Conservation (phyloP, 2,888 invertebrate species). For the Ophion slaviceki region DNA sequence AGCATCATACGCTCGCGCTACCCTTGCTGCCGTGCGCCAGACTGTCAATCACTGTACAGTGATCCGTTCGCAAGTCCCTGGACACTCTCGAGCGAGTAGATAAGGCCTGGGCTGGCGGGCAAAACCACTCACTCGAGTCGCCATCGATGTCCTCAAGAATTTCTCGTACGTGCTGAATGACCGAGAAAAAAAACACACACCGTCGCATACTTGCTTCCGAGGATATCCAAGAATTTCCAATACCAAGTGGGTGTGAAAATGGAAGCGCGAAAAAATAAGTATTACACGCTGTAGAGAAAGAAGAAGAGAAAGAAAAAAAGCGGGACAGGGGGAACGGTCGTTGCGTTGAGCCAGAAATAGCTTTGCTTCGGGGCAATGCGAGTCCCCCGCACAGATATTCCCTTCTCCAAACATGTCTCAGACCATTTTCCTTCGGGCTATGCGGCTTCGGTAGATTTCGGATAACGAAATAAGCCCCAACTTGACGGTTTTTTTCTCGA, state of each 20-base stretch:
- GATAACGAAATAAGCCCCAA: slow-evolving; percentile 15
- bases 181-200: slow-evolving; percentile 11
- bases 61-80: neutral
- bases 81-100: slow-evolving; percentile 14
- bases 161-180: slow-evolving; percentile 55
- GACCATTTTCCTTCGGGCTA: neutral
- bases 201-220: slow-evolving; percentile 15
- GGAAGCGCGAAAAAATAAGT: slow-evolving; percentile 29
- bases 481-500: neutral
- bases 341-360: slow-evolving; percentile 27
- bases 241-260: slow-evolving; percentile 29
- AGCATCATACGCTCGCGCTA: neutral
- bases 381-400: neutral
- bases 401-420: slow-evolving; percentile 15
- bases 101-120: slow-evolving; percentile 27
- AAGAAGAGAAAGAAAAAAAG: neutral
- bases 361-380: neutral
- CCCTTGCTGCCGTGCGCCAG: neutral
- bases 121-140: slow-evolving; percentile 44
- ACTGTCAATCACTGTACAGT: slow-evolving; percentile 4
- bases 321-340: neutral
- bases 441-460: neutral
- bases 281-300: neutral
- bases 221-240: slow-evolving; percentile 21
- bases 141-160: slow-evolving; percentile 43